A percentile compares a stretch with the other conserved stretches of the same genome.
Evolutionary conservation across 2,888 invertebrate genomes (phyloP).

Genomic region (Cheilosia grossa): DNA sequence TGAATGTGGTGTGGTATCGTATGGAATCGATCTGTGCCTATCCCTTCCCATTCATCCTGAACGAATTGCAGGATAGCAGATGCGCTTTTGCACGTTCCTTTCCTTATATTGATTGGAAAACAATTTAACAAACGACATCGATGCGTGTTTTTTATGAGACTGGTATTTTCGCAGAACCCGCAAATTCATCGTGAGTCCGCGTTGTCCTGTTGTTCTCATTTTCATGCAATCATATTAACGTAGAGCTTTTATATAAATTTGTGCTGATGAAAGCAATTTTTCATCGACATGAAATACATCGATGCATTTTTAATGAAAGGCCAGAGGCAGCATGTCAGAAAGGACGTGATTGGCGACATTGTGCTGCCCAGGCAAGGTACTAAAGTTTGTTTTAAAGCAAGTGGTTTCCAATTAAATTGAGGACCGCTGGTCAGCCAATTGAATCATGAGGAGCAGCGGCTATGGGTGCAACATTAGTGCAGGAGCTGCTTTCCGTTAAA

Average conservation of each 20-base stretch:
- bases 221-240: conserved; percentile 27
- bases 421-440: too few species aligned
- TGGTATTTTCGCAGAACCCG: conserved; percentile 20
- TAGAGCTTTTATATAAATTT: conserved; percentile 33
- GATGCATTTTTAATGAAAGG: conserved; percentile 35
- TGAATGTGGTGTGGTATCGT: too few species aligned
- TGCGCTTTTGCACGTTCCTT: not conserved
- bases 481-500: too few species aligned
- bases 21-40: too few species aligned
- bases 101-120: conserved; percentile 13
- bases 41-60: too few species aligned
- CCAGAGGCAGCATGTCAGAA: not conserved
- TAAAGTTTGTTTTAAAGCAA: too few species aligned
- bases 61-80: too few species aligned
- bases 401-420: too few species aligned
- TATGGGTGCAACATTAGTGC: too few species aligned
- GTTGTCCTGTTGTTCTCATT: conserved; percentile 9
- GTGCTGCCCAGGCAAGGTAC: too few species aligned
- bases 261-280: conserved; percentile 52
- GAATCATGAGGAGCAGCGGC: too few species aligned
- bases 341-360: not conserved
- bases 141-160: conserved; percentile 42
- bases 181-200: conserved; percentile 15
- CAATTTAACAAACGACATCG: conserved; percentile 44
- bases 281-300: conserved; percentile 26